These are phyloP conservation scores for Lissocephala sabroskyi DNA, from an alignment of 2,888 invertebrate genomes.

Conservation along the genomic window DNA sequence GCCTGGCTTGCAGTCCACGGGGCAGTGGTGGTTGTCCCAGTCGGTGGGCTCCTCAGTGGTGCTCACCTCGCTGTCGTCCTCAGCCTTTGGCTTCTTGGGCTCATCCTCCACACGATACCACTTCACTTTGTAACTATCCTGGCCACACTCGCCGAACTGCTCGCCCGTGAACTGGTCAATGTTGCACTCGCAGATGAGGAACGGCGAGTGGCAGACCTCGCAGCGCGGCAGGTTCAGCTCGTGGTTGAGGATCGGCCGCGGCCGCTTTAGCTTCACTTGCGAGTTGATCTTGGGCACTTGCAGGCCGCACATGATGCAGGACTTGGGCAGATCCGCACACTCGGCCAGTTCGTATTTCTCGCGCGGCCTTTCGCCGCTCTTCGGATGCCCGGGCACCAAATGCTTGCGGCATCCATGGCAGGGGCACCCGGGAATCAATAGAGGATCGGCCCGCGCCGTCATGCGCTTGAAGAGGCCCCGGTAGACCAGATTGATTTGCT, in stretches of 20 bases:
- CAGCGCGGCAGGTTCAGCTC: conserved; percentile 43
- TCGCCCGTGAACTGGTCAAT: conserved; percentile 52
- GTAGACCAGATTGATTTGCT: conserved; percentile 51
- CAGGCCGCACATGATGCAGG: conserved; percentile 45
- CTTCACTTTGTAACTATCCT: conserved; percentile 61
- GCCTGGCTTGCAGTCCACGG: conserved; percentile 49
- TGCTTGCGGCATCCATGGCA: conserved; percentile 38
- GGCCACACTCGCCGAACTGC: conserved; percentile 55
- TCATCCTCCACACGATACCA: conserved; percentile 52
- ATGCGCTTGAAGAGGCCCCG: conserved; percentile 42
- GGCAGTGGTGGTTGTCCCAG: conserved; percentile 58
- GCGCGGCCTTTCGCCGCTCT: conserved; percentile 13
- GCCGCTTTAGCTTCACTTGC: conserved; percentile 5
- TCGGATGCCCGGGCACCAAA: conserved; percentile 29
- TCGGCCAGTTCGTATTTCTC: conserved; percentile 30
- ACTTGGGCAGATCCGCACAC: conserved; percentile 28
- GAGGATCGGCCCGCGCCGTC: conserved; percentile 39
- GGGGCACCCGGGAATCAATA: conserved; percentile 29
- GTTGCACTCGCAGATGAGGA: conserved; percentile 61
- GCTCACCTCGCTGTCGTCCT: not conserved
- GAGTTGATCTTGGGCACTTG: conserved; percentile 34
- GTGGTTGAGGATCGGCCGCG: conserved; percentile 38
- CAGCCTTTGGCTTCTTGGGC: not conserved
- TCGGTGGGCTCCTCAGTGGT: conserved; percentile 23
- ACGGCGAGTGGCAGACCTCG: conserved; percentile 44